These are phyloP conservation scores for Hirtodrosophila trivittata DNA, from an alignment of 2,888 invertebrate genomes.

Conservation along the genomic window DNA sequence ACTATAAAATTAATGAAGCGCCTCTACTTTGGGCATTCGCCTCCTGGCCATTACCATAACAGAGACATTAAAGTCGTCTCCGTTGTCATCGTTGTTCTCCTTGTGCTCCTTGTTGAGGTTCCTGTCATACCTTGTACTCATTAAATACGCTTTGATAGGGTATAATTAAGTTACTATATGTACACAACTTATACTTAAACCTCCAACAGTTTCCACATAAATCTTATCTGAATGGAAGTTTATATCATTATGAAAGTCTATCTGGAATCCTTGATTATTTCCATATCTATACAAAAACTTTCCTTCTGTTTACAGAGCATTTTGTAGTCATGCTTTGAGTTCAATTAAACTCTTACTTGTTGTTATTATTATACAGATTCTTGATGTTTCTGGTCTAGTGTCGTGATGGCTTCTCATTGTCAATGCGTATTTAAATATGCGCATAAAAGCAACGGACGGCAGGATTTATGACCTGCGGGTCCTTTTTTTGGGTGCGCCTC, in stretches of 20 bases:
- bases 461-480: slow-evolving; percentile 47
- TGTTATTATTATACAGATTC: neutral
- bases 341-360: too few relatives aligned
- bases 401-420: slow-evolving; percentile 40
- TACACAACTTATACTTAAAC: too few relatives aligned
- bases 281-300: too few relatives aligned
- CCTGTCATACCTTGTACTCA: too few relatives aligned
- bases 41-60: slow-evolving; percentile 51
- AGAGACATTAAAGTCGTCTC: slow-evolving; percentile 71
- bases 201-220: too few relatives aligned
- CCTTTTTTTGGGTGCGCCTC: slow-evolving; percentile 16
- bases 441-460: slow-evolving; percentile 54
- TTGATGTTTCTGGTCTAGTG: slow-evolving; percentile 8
- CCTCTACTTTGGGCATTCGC: slow-evolving; percentile 56
- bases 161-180: too few relatives aligned
- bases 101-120: neutral
- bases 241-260: too few relatives aligned
- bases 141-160: too few relatives aligned
- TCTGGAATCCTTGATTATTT: too few relatives aligned
- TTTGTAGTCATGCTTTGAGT: too few relatives aligned
- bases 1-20: slow-evolving; percentile 79
- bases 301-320: too few relatives aligned
- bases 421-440: slow-evolving; percentile 74
- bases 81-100: slow-evolving; percentile 29
- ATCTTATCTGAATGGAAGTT: too few relatives aligned